Evolutionary conservation across 1,140 invertebrate genomes (phyloP), one percentile per base, ranked within the genome.

Genomic region (Teleogryllus occipitalis): DNA sequence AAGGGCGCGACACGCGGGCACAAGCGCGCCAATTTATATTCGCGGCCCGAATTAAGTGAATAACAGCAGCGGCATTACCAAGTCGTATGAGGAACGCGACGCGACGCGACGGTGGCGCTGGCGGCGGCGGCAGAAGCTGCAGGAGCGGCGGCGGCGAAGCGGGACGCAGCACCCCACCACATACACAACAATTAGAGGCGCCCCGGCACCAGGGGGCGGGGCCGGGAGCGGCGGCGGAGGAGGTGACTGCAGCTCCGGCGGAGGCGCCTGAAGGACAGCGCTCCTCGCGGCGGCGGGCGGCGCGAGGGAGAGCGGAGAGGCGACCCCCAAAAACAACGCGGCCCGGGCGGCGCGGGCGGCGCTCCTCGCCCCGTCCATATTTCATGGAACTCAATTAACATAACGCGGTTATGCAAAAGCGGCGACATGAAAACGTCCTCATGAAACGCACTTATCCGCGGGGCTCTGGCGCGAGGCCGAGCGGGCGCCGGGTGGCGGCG

Each of bases 341-440:
- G 49, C 49, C 15, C 49, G 8, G 49, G 15, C 49, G 8, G n/a
- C n/a, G 27, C 27, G 27, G 27, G 27, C n/a, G n/a, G 15, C 7
- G 18, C 10, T 65, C 54, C 54, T 2, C 18, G 54, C 18, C 54
- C 54, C 54, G 54, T 65, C 54, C 54, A 65, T 65, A 65, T 65
- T 65, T 65, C 54, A 65, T 18, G 18, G 54, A 65, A 65, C 54
- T 65, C 54, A 65, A 65, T 65, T 65, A 65, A 65, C 54, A 65
- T 65, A 65, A 65, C 54, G 54, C 54, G 54, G 54, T 65, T 65
- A 65, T 65, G 54, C 54, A 65, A 65, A 65, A 65, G 54, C 54
- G 54, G 54, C 54, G 54, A 54, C 54, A 65, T 54, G 54, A 65
- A 65, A 65, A 65, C 54, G 54, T 65, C 54, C 54, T 65, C 54